These are phyloP conservation scores for Eulithis testata DNA, from an alignment of 2,888 invertebrate genomes.

Conservation along the genomic window DNA sequence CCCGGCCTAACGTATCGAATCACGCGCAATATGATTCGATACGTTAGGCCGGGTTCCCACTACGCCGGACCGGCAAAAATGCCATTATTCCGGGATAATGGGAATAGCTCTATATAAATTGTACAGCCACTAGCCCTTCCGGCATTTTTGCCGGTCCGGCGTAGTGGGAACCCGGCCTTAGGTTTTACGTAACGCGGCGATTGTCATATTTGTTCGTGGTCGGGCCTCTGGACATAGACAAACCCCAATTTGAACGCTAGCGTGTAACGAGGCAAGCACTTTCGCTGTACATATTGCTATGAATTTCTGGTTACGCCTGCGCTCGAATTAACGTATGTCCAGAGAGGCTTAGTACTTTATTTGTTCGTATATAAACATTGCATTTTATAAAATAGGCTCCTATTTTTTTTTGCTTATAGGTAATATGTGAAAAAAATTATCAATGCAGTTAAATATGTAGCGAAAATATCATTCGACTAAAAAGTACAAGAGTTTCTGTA, in stretches of 20 bases:
- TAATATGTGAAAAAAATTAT: not conserved
- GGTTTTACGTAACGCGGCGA: no score
- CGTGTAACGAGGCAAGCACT: not conserved
- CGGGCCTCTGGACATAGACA: not conserved
- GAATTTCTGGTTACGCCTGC: not conserved
- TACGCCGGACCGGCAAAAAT: no score
- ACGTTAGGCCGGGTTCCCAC: no score
- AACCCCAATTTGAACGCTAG: slow-evolving; percentile 2
- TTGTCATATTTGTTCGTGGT: no score
- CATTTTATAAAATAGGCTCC: not conserved
- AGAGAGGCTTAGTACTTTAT: not conserved
- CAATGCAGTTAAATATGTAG: not conserved
- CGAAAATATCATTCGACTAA: not conserved
- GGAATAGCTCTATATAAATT: no score
- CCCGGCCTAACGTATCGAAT: no score
- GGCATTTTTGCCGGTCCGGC: no score
- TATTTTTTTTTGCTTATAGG: not conserved
- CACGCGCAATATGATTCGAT: no score
- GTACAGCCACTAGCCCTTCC: no score
- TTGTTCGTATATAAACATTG: slow-evolving; percentile 7
- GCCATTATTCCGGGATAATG: no score
- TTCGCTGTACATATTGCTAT: no score
- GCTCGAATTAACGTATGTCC: slow-evolving; percentile 2
- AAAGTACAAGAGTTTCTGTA: not conserved
- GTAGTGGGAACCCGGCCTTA: no score